These are phyloP conservation scores for Phataginus tricuspis DNA, from an alignment of 2,797 vertebrate species.

Conservation along the genomic window DNA sequence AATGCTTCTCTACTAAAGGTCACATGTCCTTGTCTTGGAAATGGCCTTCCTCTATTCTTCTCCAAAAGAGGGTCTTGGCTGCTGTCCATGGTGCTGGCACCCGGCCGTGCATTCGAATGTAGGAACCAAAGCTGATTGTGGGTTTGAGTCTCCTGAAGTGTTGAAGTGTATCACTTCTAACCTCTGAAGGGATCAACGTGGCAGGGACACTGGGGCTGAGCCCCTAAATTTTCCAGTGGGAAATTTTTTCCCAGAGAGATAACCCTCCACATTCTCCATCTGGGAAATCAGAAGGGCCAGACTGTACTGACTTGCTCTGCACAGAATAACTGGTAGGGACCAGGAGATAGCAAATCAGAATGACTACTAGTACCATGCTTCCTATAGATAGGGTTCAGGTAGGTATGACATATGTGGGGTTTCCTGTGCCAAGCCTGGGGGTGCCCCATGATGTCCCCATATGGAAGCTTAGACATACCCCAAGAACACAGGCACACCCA, in stretches of 20 bases:
- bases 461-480: background rate
- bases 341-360: conserved; percentile 38
- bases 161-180: background rate
- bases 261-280: background rate
- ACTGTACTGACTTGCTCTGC: conserved; percentile 18
- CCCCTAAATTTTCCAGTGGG: background rate
- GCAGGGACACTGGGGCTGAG: background rate
- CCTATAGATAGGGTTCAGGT: background rate
- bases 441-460: background rate
- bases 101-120: background rate
- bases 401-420: background rate
- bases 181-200: background rate
- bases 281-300: background rate
- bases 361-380: background rate
- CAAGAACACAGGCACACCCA: background rate
- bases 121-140: background rate
- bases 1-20: conserved; percentile 22
- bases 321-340: conserved; percentile 2
- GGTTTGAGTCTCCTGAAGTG: conserved; percentile 7
- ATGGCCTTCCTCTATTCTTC: background rate
- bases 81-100: conserved; percentile 81
- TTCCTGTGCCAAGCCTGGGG: background rate
- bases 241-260: conserved; percentile 26
- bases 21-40: background rate
- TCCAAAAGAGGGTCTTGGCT: background rate